These are phyloP conservation scores for Eupithecia insigniata DNA, from an alignment of 2,888 invertebrate genomes.

Conservation along the genomic window DNA sequence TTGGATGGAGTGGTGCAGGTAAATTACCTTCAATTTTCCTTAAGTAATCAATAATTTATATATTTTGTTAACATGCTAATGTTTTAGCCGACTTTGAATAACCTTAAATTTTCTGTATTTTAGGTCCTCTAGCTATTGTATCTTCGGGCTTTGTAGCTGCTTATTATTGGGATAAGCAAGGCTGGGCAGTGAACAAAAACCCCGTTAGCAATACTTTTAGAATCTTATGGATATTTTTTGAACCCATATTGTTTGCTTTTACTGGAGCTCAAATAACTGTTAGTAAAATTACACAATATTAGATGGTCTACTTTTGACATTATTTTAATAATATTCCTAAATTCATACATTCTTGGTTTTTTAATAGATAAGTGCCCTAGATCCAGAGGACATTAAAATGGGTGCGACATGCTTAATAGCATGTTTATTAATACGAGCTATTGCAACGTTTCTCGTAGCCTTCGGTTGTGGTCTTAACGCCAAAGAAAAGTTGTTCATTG, in stretches of 20 bases:
- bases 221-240: conserved; percentile 94
- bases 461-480: conserved; percentile 89
- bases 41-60: neutral
- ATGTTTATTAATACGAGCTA: conserved; percentile 85
- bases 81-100: neutral
- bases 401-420: conserved; percentile 86
- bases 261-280: conserved; percentile 93
- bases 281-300: conserved; percentile 45
- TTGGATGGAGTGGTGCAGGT: conserved; percentile 86
- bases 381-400: conserved; percentile 86
- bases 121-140: conserved; percentile 88
- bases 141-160: conserved; percentile 89
- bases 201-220: conserved; percentile 90
- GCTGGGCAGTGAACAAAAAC: conserved; percentile 90
- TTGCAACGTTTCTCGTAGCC: conserved; percentile 85
- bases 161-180: conserved; percentile 88
- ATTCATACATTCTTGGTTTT: conserved; percentile 10
- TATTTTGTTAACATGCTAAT: neutral
- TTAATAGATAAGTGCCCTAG: conserved; percentile 82
- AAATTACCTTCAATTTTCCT: conserved; percentile 22
- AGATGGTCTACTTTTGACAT: neutral
- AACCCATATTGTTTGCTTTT: conserved; percentile 93
- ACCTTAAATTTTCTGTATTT: conserved; percentile 28
- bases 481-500: conserved; percentile 92
- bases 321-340: conserved; percentile 11